Evolutionary conservation across 2,888 invertebrate species (phyloP).

Genomic region (Pseudolycoriella hygida): DNA sequence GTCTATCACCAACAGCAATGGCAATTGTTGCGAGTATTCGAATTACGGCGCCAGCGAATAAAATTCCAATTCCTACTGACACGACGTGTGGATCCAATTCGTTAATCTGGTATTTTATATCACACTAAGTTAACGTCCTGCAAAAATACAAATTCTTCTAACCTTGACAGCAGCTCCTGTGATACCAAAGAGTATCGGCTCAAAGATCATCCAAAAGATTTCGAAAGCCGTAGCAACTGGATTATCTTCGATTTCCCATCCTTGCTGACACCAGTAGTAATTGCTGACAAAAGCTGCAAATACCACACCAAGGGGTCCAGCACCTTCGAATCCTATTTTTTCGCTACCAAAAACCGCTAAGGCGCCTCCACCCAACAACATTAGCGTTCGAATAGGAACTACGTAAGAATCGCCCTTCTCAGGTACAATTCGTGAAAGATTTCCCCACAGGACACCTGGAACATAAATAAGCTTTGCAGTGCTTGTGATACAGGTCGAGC

Average conservation of each 20-base stretch:
- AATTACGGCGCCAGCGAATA: slow-evolving; percentile 45
- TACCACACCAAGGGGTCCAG: slow-evolving; percentile 66
- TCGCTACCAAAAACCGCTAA: slow-evolving; percentile 78
- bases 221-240: slow-evolving; percentile 77
- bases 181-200: slow-evolving; percentile 83
- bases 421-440: slow-evolving; percentile 63
- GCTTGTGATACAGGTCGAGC: no score
- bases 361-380: slow-evolving; percentile 66
- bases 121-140: background rate
- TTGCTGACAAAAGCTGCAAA: slow-evolving; percentile 68
- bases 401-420: slow-evolving; percentile 66
- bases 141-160: slow-evolving; percentile 13
- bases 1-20: slow-evolving; percentile 55
- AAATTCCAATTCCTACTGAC: slow-evolving; percentile 48
- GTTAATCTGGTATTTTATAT: slow-evolving; percentile 40
- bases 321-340: slow-evolving; percentile 49
- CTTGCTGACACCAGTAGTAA: slow-evolving; percentile 63
- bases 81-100: slow-evolving; percentile 53
- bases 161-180: slow-evolving; percentile 80
- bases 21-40: slow-evolving; percentile 48
- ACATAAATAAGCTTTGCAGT: no score
- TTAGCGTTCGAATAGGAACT: slow-evolving; percentile 58
- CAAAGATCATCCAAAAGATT: slow-evolving; percentile 90
- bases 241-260: slow-evolving; percentile 76
- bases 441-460: slow-evolving; percentile 52